Percentiles rank a stretch among this genome's conserved stretches.
phyloP scores from a whole-genome alignment of 2,113 vertebrate species.

The Aegotheles bennettii region DNA sequence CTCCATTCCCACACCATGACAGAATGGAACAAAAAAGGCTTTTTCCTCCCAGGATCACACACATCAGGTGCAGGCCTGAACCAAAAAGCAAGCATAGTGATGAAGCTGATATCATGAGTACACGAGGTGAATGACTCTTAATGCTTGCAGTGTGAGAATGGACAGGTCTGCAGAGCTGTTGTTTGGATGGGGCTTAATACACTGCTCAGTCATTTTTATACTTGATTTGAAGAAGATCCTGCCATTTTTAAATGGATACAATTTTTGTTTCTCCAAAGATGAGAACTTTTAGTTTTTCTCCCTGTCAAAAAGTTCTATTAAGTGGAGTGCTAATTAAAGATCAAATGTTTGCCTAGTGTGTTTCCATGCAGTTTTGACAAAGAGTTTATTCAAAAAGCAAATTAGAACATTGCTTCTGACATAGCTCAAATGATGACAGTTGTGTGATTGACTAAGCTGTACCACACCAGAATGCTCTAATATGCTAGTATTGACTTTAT shows the following conservation, averaged over 20 bases:
- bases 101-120: background rate
- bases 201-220: background rate
- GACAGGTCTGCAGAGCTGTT: background rate
- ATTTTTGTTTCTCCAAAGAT: background rate
- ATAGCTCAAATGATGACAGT: background rate
- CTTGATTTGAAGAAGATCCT: background rate
- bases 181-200: background rate
- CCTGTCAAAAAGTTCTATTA: background rate
- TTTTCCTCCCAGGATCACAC: constrained; percentile 23
- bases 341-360: background rate
- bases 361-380: background rate
- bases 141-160: background rate
- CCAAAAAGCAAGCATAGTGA: background rate
- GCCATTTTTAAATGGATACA: background rate
- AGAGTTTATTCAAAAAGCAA: background rate
- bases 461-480: background rate
- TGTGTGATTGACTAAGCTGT: background rate
- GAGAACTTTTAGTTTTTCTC: background rate
- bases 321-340: background rate
- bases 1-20: constrained; percentile 47
- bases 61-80: constrained; percentile 19
- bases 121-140: background rate
- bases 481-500: background rate
- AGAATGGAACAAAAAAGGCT: constrained; percentile 57
- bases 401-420: background rate